These are phyloP conservation scores for Centruroides vittatus DNA, from an alignment of 1,140 invertebrate genomes.

Conservation along the genomic window DNA sequence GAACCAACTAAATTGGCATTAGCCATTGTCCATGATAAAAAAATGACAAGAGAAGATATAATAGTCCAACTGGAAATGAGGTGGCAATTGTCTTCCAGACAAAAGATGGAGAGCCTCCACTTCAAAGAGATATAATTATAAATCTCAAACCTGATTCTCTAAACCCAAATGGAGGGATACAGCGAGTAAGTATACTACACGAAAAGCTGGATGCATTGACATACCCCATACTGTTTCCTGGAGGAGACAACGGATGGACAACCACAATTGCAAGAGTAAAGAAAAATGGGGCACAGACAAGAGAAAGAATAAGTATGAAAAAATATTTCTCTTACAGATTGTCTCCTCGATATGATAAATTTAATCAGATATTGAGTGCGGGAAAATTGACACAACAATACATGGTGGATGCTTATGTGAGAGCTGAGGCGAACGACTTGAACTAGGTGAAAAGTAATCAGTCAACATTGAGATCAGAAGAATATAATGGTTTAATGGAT, in stretches of 20 bases:
- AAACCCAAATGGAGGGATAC: background rate
- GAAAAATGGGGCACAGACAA: background rate
- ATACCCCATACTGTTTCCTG: conserved; percentile 18
- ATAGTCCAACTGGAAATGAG: background rate
- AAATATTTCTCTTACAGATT: background rate
- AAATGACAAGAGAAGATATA: no score
- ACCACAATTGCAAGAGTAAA: background rate
- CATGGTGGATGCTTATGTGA: conserved; percentile 15
- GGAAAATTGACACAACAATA: conserved; percentile 20
- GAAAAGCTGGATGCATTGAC: conserved; percentile 14
- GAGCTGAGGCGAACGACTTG: conserved; percentile 7
- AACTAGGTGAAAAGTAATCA: conserved; percentile 9
- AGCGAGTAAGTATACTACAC: no score
- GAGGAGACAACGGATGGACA: conserved; percentile 12
- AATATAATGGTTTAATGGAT: conserved; percentile 7
- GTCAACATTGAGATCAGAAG: conserved; percentile 8
- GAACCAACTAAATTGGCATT: background rate
- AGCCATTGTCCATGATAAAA: no score
- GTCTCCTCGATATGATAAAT: conserved; percentile 5
- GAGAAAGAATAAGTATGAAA: conserved; percentile 2
- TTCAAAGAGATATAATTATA: background rate
- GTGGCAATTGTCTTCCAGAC: background rate
- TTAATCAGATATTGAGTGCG: conserved; percentile 17
- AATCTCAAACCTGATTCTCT: background rate
- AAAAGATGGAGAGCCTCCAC: background rate